These are phyloP conservation scores for Helicoverpa zea DNA, from an alignment of 1,140 invertebrate species.

Conservation along the genomic window DNA sequence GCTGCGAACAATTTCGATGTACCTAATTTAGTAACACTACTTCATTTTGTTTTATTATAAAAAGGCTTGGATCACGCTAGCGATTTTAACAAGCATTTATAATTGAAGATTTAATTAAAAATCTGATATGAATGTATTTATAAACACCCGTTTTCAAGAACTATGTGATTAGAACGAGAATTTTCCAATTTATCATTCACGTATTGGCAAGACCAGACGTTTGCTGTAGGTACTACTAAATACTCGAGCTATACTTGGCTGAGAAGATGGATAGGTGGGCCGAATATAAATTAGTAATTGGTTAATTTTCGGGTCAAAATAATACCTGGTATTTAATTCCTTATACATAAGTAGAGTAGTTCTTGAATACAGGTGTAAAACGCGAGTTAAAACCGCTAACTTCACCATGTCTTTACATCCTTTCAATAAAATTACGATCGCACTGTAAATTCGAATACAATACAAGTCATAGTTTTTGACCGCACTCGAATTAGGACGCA, in stretches of 20 bases:
- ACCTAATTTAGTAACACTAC: neutral
- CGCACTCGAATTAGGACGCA: constrained; percentile 7
- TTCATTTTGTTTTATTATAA: neutral
- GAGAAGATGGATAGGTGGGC: too few relatives aligned
- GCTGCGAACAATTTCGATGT: constrained; percentile 1
- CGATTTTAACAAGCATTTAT: neutral
- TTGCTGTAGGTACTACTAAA: too few relatives aligned
- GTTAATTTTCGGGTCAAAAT: too few relatives aligned
- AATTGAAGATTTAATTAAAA: neutral
- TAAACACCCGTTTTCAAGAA: too few relatives aligned
- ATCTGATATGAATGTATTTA: neutral
- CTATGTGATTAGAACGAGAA: too few relatives aligned
- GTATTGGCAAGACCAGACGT: too few relatives aligned
- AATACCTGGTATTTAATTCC: too few relatives aligned
- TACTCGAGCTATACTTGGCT: too few relatives aligned
- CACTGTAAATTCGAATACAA: constrained; percentile 22
- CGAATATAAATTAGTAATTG: too few relatives aligned
- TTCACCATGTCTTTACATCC: neutral
- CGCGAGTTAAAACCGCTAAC: neutral
- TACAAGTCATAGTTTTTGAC: neutral
- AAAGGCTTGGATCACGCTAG: constrained; percentile 8
- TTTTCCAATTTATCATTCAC: too few relatives aligned
- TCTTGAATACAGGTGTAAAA: too few relatives aligned
- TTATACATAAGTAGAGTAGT: too few relatives aligned
- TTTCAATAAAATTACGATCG: neutral